Evolutionary conservation across 1,140 invertebrate species (phyloP).

Genomic region (Littorina saxatilis): DNA sequence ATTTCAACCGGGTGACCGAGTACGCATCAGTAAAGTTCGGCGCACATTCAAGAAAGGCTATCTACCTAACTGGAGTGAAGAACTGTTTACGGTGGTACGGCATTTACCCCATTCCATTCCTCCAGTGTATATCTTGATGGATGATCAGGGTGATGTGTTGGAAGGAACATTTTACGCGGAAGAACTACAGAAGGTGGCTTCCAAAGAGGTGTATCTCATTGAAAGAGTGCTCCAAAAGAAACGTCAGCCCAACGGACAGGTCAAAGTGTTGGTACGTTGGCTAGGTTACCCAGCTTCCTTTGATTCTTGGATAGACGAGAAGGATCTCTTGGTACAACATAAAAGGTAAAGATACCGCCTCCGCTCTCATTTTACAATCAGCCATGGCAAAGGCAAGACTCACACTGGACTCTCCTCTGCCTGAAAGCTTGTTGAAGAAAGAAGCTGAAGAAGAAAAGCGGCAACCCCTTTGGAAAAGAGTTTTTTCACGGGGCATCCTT

Average conservation of each 20-base stretch:
- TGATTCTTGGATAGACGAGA: neutral
- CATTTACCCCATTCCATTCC: neutral
- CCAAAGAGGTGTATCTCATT: neutral
- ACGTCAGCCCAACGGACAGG: too few species aligned
- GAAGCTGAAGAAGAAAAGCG: neutral
- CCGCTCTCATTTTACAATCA: too few species aligned
- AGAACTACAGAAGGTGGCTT: conserved; percentile 4
- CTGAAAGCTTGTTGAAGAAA: too few species aligned
- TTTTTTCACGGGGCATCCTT: neutral
- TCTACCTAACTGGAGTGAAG: neutral
- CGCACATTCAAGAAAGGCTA: neutral
- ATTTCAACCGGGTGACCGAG: neutral
- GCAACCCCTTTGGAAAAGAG: neutral
- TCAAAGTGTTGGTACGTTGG: conserved; percentile 18
- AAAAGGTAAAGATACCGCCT: too few species aligned
- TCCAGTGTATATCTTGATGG: neutral
- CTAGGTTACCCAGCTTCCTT: neutral
- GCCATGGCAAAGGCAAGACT: too few species aligned
- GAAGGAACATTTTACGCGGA: neutral
- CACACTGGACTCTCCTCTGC: too few species aligned
- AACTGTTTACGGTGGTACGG: conserved; percentile 1
- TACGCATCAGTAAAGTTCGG: conserved; percentile 12
- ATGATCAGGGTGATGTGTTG: conserved; percentile 8
- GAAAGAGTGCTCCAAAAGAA: neutral
- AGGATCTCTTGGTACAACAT: too few species aligned